These are phyloP conservation scores for Entomobrya proxima DNA, from an alignment of 2,888 invertebrate genomes.

Conservation along the genomic window DNA sequence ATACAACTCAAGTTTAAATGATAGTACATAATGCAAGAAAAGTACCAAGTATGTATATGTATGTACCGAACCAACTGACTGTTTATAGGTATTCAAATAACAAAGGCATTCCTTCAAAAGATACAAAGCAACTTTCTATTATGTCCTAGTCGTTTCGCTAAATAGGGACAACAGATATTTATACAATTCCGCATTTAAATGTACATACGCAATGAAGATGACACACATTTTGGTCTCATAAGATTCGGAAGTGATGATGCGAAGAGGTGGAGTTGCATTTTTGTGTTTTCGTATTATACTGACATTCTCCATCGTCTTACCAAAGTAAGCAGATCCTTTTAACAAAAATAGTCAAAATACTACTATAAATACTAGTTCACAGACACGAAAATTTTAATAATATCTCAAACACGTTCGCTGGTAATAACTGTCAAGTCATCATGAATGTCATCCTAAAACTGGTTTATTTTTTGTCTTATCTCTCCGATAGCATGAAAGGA, in stretches of 20 bases:
- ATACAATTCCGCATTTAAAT: slow-evolving; percentile 66
- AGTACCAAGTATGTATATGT: slow-evolving; percentile 50
- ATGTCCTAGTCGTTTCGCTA: slow-evolving; percentile 67
- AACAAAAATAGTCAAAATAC: slow-evolving; percentile 35
- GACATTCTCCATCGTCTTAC: slow-evolving; percentile 60
- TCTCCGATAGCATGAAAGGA: slow-evolving; percentile 12
- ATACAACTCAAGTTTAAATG: slow-evolving; percentile 40
- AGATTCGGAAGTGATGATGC: slow-evolving; percentile 37
- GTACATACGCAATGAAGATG: slow-evolving; percentile 62
- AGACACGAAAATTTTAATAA: slow-evolving; percentile 54
- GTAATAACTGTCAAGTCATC: slow-evolving; percentile 56
- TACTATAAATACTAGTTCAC: slow-evolving; percentile 47
- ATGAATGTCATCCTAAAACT: slow-evolving; percentile 52
- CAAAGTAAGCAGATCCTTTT: slow-evolving; percentile 13
- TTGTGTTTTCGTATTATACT: slow-evolving; percentile 25
- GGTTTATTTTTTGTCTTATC: slow-evolving; percentile 48
- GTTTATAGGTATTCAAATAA: slow-evolving; percentile 69
- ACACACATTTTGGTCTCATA: slow-evolving; percentile 51
- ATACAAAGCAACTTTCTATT: slow-evolving; percentile 69
- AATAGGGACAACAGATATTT: slow-evolving; percentile 46
- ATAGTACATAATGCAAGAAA: slow-evolving; percentile 56
- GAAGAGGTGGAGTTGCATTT: slow-evolving; percentile 59
- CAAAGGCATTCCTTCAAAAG: slow-evolving; percentile 69
- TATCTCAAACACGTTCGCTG: slow-evolving; percentile 58
- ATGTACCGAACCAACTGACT: slow-evolving; percentile 64